Evolutionary conservation across 2,888 invertebrate species (phyloP).

Genomic region (Eurytoma californica): DNA sequence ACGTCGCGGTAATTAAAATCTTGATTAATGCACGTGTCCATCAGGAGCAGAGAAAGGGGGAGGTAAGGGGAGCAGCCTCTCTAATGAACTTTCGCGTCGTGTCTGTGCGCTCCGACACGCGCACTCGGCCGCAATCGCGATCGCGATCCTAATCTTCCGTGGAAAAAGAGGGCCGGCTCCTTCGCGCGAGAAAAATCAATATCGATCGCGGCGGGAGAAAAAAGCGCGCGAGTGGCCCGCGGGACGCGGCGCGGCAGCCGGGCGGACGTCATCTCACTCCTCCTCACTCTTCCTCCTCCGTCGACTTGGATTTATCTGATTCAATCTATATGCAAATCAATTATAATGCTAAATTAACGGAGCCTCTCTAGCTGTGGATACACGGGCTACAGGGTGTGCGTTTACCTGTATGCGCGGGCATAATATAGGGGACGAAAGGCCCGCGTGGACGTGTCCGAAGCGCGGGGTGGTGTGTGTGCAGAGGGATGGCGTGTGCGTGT

Average conservation of each 20-base stretch:
- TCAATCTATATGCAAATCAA: constrained; percentile 73
- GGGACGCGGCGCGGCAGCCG: too few species aligned
- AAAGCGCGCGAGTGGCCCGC: too few species aligned
- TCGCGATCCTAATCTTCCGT: not conserved
- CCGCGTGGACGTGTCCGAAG: not conserved
- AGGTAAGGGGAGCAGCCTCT: constrained; percentile 50
- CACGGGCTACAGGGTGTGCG: constrained; percentile 49
- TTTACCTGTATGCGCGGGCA: not conserved
- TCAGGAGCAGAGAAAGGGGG: constrained; percentile 58
- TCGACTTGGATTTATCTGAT: constrained; percentile 67
- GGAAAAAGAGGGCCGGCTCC: not conserved
- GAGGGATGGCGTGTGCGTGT: not conserved
- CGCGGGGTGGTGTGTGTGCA: not conserved
- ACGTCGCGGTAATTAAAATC: constrained; percentile 73
- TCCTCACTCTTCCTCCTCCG: constrained; percentile 1
- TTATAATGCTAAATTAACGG: constrained; percentile 71
- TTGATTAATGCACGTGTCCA: constrained; percentile 74
- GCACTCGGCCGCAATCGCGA: not conserved
- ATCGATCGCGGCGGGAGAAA: too few species aligned
- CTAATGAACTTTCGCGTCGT: constrained; percentile 72
- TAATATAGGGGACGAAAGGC: not conserved
- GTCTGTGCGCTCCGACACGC: constrained; percentile 9
- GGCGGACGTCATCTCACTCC: constrained; percentile 29
- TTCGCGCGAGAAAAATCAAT: too few species aligned
- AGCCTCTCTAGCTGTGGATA: constrained; percentile 44